Percentiles rank a stretch among this genome's conserved stretches.
Conservation (phyloP, 2,888 invertebrate genomes). For the Cryptocephalus primarius region DNA sequence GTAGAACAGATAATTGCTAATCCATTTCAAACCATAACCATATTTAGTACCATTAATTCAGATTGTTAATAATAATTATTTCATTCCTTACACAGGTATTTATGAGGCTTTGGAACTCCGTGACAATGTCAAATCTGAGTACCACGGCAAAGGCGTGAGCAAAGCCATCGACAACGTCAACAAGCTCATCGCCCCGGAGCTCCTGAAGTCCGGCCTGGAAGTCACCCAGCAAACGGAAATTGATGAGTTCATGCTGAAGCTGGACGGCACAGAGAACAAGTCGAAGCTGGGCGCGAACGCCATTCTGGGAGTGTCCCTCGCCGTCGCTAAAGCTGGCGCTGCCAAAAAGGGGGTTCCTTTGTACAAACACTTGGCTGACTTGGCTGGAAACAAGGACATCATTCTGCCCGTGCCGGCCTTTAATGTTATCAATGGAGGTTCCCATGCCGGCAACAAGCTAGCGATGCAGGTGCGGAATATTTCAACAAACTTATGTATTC, state of each 20-base stretch:
- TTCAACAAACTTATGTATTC: not conserved
- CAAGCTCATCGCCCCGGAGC: constrained; percentile 61
- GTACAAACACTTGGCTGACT: constrained; percentile 89
- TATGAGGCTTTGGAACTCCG: constrained; percentile 96
- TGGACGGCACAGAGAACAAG: constrained; percentile 98
- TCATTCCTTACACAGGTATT: constrained; percentile 44
- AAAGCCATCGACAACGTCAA: constrained; percentile 93
- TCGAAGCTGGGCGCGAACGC: constrained; percentile 94
- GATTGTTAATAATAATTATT: too few species aligned
- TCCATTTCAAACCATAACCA: too few species aligned
- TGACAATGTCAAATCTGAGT: constrained; percentile 79
- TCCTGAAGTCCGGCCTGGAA: constrained; percentile 68
- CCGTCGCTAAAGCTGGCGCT: constrained; percentile 95
- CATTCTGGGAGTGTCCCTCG: constrained; percentile 92
- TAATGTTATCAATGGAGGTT: constrained; percentile 98
- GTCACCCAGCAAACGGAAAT: constrained; percentile 84
- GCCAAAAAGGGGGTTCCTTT: constrained; percentile 83
- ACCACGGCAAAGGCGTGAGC: constrained; percentile 92
- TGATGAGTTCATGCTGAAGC: constrained; percentile 73
- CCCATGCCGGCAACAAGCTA: constrained; percentile 96
- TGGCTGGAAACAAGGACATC: constrained; percentile 84
- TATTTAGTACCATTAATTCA: too few species aligned
- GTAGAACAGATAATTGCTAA: too few species aligned
- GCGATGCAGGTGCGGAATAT: constrained; percentile 62
- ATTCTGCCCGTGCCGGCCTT: constrained; percentile 95